Evolutionary conservation across 2,113 vertebrate genomes (phyloP).

Genomic region (Albula glossodonta): DNA sequence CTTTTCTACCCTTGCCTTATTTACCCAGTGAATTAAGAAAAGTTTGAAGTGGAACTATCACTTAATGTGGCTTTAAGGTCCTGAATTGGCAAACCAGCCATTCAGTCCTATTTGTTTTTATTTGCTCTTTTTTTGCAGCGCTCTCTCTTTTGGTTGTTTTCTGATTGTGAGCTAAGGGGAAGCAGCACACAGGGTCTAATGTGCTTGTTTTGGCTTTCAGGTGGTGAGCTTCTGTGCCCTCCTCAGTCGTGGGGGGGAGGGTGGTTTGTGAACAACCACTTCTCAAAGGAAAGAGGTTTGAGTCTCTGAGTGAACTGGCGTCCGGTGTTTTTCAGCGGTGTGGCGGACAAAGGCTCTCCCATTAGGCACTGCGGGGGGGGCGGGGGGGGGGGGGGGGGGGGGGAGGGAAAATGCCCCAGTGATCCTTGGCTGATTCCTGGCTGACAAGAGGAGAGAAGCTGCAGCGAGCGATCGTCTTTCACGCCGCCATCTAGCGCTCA

Average conservation of each 20-base stretch:
- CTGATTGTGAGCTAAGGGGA: background rate
- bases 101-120: background rate
- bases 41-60: background rate
- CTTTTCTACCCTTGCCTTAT: conserved; percentile 18
- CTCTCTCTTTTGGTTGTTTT: background rate
- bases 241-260: conserved; percentile 35
- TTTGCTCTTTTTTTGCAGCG: background rate
- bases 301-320: conserved; percentile 27
- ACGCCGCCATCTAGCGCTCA: conserved; percentile 55
- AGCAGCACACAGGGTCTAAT: background rate
- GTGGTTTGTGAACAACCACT: conserved; percentile 52
- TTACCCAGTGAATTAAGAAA: conserved; percentile 37
- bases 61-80: background rate
- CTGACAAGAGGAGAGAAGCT: conserved; percentile 61
- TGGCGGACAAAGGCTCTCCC: conserved; percentile 46
- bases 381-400: too few species aligned
- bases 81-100: background rate
- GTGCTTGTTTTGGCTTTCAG: conserved; percentile 57
- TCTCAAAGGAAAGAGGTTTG: conserved; percentile 52
- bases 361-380: conserved; percentile 41
- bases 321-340: conserved; percentile 41
- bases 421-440: conserved; percentile 47
- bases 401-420: conserved; percentile 42
- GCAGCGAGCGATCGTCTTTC: conserved; percentile 72
- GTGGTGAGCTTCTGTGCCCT: conserved; percentile 57